Evolutionary conservation across 2,113 vertebrate species (phyloP), one percentile per base, ranked within the genome.

Genomic region (Forbesichthys papilliferus): DNA sequence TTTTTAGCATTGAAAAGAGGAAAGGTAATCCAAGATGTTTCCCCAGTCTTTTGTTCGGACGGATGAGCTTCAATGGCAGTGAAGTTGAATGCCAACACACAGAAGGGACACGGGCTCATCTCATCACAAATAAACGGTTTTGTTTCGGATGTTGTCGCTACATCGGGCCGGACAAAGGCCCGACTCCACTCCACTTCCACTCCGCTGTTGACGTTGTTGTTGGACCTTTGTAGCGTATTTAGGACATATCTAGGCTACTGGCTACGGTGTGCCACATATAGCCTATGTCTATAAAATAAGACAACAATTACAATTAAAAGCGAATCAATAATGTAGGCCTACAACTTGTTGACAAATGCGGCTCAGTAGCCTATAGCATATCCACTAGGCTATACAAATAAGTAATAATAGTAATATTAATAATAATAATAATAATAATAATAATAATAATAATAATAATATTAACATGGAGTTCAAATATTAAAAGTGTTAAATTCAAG

Each of bases 71-170:
- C 78, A 84, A 87, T 72, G 64, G 80, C 84, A 71, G 77, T 80
- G 86, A 90, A 89, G 87, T 91, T 90, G 92, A 90, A 93, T 85
- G 90, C 91, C 63, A 88, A 86, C 87, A 91, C 89, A 90, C 89
- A 90, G 85, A 85, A 90, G 78, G 89, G 90, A 88, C 80, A 89
- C 90, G 90, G 87, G 89, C 91, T 92, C 90, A 89, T 92, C 93
- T 92, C 90, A 89, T 91, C 93, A 92, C 94, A 94, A 94, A 95
- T 89, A 93, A 91, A 90, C 89, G 91, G 85, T 94, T 95, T 94
- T 95, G 93, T 95, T 93, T 91, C 91, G 85, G 88, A 92, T 95
- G 93, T 94, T 95, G 93, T 94, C 90, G 79, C 90, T 93, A 94
- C 94, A 94, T 87, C 89, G 84, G 84, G 87, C 89, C 73, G 86